Base-by-base conservation (phyloP, 2,797 vertebrate genomes). In the Sebastes itinus region DNA sequence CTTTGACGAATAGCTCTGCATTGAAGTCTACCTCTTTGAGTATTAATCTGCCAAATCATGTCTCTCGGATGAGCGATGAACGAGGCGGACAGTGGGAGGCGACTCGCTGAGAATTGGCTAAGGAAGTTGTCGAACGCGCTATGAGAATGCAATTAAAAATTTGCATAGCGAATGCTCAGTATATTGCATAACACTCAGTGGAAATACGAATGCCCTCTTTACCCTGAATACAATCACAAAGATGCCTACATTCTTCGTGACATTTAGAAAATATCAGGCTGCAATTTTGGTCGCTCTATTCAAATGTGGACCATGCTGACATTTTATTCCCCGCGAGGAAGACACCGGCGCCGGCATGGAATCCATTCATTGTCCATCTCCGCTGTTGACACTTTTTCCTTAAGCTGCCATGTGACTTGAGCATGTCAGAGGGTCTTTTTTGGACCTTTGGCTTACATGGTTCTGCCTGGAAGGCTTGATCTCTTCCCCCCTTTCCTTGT, bases 31-130 rank as follows among this genome's bases (percentile, higher is more conserved):
- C 89, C 85, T 92, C 89, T 92, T 89, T 89, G 89, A 92, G 90
- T 91, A 90, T 92, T 94, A 91, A 95, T 95, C 91, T 92, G 87
- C 83, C 88, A 90, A 94, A 94, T 94, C 91, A 92, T 91, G 90
- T 91, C 90, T 89, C 63, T 61, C n/a, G 30, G 72, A 88, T 87
- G 84, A 92, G 72, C 74, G 69, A 93, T 85, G 80, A 81, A 85
- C 32, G 59, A 74, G 72, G 70, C 78, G 89, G 86, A 86, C 88
- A 82, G 74, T 66, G 69, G 65, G 78, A 88, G 70, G 84, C 38
- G 55, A 89, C 69, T 81, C 54, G 18, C 38, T 27, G 70, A 72
- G 74, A 90, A 78, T 62, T 49, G 72, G 70, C 81, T 65, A 72
- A 86, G 78, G 80, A 89, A 84, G 77, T 80, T 72, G 70, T 82